These are phyloP conservation scores for Macrotrachela quadricornifera DNA, from an alignment of 1,140 invertebrate genomes.

Conservation along the genomic window DNA sequence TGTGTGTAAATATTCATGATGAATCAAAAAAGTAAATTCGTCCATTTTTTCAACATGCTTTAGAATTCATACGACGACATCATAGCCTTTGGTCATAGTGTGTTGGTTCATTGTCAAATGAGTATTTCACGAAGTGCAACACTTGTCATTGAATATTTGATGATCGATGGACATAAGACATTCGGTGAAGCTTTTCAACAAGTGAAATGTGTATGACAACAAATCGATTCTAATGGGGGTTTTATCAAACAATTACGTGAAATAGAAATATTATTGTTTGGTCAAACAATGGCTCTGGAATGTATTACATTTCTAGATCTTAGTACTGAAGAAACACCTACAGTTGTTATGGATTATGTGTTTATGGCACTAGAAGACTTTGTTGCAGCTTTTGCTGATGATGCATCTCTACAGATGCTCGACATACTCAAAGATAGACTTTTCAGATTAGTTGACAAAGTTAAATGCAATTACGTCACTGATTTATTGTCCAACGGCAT, in stretches of 20 bases:
- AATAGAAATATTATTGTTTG: background rate
- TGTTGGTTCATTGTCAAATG: conserved; percentile 55
- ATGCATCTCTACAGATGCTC: no score
- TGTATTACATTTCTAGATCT: no score
- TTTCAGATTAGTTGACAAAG: no score
- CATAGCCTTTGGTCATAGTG: conserved; percentile 35
- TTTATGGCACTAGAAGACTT: no score
- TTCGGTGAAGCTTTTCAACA: conserved; percentile 22
- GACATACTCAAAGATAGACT: no score
- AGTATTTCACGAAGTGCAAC: conserved; percentile 59
- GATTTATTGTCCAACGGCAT: no score
- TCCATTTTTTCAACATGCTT: conserved; percentile 2
- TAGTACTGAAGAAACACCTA: no score
- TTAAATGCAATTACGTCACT: no score
- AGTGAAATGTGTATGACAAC: conserved; percentile 32
- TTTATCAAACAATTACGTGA: conserved; percentile 7
- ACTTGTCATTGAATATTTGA: conserved; percentile 37
- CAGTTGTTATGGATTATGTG: no score
- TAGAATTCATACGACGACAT: conserved; percentile 9
- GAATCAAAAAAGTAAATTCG: background rate
- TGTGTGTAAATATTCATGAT: no score
- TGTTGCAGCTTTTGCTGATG: no score
- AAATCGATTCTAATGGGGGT: conserved; percentile 8
- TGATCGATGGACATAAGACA: conserved; percentile 9
- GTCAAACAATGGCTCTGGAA: background rate